Percentiles rank a stretch among this genome's conserved stretches.
These are phyloP conservation scores for Gallinago stenura DNA, from an alignment of 2,797 vertebrate genomes.

Conservation along the genomic window DNA sequence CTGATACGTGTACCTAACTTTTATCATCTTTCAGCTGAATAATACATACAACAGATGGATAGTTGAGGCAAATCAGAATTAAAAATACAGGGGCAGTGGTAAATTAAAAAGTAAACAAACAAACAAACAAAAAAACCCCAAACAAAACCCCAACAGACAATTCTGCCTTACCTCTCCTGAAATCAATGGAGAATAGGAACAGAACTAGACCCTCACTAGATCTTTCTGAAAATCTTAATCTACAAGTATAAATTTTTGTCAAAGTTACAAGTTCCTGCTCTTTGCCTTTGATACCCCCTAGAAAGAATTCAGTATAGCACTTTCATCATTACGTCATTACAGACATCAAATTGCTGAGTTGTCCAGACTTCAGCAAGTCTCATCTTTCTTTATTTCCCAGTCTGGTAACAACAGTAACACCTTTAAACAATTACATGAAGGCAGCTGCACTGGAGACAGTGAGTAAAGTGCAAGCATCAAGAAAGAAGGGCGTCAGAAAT, in stretches of 20 bases:
- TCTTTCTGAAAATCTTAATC: background rate
- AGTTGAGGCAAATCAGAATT: background rate
- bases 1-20: background rate
- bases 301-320: background rate
- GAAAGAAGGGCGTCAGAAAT: background rate
- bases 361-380: background rate
- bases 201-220: background rate
- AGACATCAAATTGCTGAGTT: background rate
- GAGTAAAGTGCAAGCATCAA: background rate
- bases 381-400: background rate
- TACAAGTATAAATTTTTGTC: background rate
- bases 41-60: background rate
- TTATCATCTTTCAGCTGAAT: background rate
- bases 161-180: conserved; percentile 13
- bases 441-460: background rate
- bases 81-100: background rate
- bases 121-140: accelerated
- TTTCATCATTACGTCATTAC: background rate
- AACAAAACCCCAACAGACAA: background rate
- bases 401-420: background rate
- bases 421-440: background rate
- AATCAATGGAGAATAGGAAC: background rate
- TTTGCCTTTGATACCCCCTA: background rate
- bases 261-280: background rate
- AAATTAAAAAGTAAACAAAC: background rate